A percentile compares a stretch with the other conserved stretches of the same genome.
Conservation (phyloP, 92 coral and sea anemone species). For the Nematostella vectensis region DNA sequence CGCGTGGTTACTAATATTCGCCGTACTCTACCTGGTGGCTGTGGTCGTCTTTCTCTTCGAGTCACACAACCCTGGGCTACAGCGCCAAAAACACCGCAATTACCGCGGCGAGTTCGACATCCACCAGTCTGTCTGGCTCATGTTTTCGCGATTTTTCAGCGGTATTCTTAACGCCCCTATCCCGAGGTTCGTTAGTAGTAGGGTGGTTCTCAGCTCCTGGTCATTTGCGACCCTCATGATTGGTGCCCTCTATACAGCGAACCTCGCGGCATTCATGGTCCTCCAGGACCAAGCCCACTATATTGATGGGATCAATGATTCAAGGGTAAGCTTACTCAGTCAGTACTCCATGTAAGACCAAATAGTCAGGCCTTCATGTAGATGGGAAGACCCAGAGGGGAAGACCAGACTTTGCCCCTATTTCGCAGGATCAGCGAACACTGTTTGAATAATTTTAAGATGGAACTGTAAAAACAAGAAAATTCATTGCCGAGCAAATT, state of each 20-base stretch:
- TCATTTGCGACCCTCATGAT: slow-evolving; percentile 39
- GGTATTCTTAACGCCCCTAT: slow-evolving; percentile 33
- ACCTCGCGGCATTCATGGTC: slow-evolving; percentile 60
- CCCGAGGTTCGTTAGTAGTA: slow-evolving; percentile 47
- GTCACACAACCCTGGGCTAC: slow-evolving; percentile 41
- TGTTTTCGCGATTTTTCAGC: slow-evolving; percentile 47
- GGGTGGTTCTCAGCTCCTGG: slow-evolving; percentile 52
- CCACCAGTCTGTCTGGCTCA: slow-evolving; percentile 46
- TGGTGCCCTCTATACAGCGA: slow-evolving; percentile 50
- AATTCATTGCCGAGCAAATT: too few relatives aligned
- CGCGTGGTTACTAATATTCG: slow-evolving; percentile 40
- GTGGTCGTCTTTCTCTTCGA: slow-evolving; percentile 32
- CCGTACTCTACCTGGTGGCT: slow-evolving; percentile 42
- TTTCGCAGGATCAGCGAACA: too few relatives aligned
- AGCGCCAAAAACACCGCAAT: slow-evolving; percentile 20
- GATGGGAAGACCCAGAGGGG: too few relatives aligned
- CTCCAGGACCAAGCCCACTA: slow-evolving; percentile 34
- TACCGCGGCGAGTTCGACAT: slow-evolving; percentile 37
- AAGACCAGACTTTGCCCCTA: too few relatives aligned
- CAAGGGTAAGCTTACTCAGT: slow-evolving; percentile 19
- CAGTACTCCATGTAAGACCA: too few relatives aligned
- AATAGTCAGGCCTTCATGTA: too few relatives aligned
- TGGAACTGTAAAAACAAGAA: too few relatives aligned
- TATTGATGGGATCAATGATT: slow-evolving; percentile 50
- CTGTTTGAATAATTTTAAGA: too few relatives aligned